phyloP scores from a whole-genome alignment of 2,113 vertebrate species.

The Trinectes maculatus region DNA sequence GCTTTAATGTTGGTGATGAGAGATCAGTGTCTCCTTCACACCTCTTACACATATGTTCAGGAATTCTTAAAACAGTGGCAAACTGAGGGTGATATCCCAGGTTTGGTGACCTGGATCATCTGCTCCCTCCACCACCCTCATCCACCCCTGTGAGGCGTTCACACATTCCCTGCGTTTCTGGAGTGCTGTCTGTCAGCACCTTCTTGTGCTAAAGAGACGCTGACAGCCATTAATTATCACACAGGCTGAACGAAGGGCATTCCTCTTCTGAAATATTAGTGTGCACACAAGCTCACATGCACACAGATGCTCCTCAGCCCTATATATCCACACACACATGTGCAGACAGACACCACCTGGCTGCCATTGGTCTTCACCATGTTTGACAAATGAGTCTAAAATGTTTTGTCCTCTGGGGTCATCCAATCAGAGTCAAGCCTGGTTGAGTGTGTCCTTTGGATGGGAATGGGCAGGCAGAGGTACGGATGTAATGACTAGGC shows the following conservation, averaged over 20 bases:
- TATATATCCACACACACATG: constrained; percentile 18
- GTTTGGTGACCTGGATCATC: constrained; percentile 58
- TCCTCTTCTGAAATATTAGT: constrained; percentile 47
- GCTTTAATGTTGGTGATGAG: constrained; percentile 17
- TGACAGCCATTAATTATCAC: constrained; percentile 82
- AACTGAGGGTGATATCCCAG: constrained; percentile 56
- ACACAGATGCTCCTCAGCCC: constrained; percentile 10
- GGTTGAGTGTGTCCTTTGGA: constrained; percentile 7
- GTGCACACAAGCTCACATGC: not conserved
- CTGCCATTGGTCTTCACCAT: constrained; percentile 55
- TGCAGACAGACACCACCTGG: constrained; percentile 54
- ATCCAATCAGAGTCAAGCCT: constrained; percentile 35
- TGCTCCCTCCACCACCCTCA: constrained; percentile 33
- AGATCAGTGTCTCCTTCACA: constrained; percentile 37
- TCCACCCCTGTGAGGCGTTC: constrained; percentile 53
- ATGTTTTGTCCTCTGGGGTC: constrained; percentile 51
- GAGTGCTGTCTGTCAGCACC: constrained; percentile 75
- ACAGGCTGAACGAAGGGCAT: constrained; percentile 75
- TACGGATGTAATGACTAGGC: constrained; percentile 7
- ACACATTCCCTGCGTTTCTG: constrained; percentile 75
- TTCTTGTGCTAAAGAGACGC: constrained; percentile 75
- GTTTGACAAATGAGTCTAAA: constrained; percentile 60
- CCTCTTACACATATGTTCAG: constrained; percentile 48
- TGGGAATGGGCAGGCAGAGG: not conserved
- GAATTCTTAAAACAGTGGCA: constrained; percentile 50